Evolutionary conservation across 2,797 vertebrate genomes (phyloP), one percentile per base, ranked within the genome.

Genomic region (Trachurus trachurus): DNA sequence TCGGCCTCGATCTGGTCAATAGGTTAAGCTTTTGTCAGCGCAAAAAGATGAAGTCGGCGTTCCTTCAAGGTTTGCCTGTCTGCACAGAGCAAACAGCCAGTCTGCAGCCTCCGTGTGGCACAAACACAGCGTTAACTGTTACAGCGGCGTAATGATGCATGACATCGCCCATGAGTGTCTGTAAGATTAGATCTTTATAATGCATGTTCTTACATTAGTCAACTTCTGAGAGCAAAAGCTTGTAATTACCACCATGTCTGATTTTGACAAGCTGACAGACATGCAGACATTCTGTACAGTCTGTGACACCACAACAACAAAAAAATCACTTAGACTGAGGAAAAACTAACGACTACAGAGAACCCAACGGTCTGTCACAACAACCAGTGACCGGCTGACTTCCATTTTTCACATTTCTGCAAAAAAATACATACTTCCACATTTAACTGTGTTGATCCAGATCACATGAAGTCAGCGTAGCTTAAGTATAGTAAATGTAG

Each of bases 1-100:
- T 17, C 2, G 1, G 37, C 60, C 39, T 40, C 56, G 59, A 13
- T 72, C 26, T 40, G 44, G 45, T 59, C 71, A 47, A 50, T 47
- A 50, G 44, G 40, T 58, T 65, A 68, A 78, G 76, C 44, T 61
- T 61, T 49, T 37, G 57, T 74, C 66, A 71, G 47, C 17, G 13
- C 9, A 26, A 26, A 53, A 12, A 70, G 17, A 70, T 45, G 8
- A 49, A 74, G 62, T 34, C 49, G 5, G 29, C 39, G 64, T 15
- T 72, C 17, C 65, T 42, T 74, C 9, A 44, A 69, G 13, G 21
- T 10, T 34, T 42, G 26, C 12, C 11, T 39, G 37, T 26, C 34
- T 58, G 52, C 34, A 39, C 9, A 21, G 37, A 13, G 15, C 4
- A n/a, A 52, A 60, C n/a, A 37, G 22, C 26, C 12, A 1, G 6